Percentiles rank a stretch among this genome's conserved stretches.
Conservation (phyloP, 2,888 invertebrate genomes). For the Pecten maximus region DNA sequence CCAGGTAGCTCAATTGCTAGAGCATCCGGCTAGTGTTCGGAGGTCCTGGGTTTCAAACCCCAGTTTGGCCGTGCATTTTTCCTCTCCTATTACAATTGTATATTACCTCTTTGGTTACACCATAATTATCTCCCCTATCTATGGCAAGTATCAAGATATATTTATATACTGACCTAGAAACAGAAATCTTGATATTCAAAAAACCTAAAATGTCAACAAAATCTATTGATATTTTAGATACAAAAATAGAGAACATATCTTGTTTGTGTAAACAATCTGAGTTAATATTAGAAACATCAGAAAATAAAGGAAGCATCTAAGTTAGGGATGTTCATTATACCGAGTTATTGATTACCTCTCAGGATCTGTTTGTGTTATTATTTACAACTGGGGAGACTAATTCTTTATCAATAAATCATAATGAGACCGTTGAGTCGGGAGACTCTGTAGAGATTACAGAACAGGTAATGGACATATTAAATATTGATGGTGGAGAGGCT, state of each 20-base stretch:
- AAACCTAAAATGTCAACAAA: too few relatives aligned
- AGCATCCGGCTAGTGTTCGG: too few relatives aligned
- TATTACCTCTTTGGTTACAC: too few relatives aligned
- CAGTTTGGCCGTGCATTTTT: too few relatives aligned
- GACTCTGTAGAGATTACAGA: background rate
- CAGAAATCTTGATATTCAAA: too few relatives aligned
- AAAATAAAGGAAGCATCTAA: background rate
- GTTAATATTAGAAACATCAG: background rate
- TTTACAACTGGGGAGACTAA: conserved; percentile 28
- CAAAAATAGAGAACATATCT: too few relatives aligned
- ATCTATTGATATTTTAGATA: too few relatives aligned
- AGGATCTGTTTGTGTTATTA: conserved; percentile 29
- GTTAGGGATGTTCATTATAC: conserved; percentile 4
- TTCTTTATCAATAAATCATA: conserved; percentile 35
- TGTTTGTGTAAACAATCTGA: conserved; percentile 3
- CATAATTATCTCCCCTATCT: background rate
- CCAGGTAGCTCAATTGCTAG: too few relatives aligned
- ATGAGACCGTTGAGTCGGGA: background rate
- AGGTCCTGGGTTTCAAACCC: too few relatives aligned
- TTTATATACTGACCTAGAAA: too few relatives aligned
- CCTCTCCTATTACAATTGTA: too few relatives aligned
- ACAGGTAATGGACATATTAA: conserved; percentile 24
- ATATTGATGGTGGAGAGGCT: background rate
- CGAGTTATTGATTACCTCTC: conserved; percentile 23
- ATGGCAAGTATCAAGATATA: too few relatives aligned